Base-by-base conservation (phyloP, 37 sponge, comb jelly and placozoan genomes). In the Mnemiopsis leidyi region DNA sequence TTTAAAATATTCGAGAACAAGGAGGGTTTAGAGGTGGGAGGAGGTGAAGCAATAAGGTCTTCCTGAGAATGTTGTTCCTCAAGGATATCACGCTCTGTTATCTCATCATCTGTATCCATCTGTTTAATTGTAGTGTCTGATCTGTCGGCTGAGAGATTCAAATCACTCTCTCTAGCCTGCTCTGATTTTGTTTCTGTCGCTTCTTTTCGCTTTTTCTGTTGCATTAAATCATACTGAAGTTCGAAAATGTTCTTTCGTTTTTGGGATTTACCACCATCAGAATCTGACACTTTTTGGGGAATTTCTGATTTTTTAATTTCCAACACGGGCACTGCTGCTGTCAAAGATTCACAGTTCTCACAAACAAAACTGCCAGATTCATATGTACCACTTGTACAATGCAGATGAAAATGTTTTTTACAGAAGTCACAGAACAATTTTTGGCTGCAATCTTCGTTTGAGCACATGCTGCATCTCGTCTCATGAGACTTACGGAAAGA, bases 171-270 rank as follows among this genome's bases (percentile, higher is more conserved):
- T 23, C 26, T 40, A 20, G 21, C 9, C 23, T 85, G 26, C 48
- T 85, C 90, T n/a, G n/a, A 20, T 20, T 35, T 23, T 9, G 40
- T 3, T 23, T 38, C 61, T 1, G 90, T 26, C 2, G 21, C 90
- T 85, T 85, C 90, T 32, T 77, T 77, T 1, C 79, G 79, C 32
- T 77, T 85, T 40, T 71, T 71, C 75, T 85, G 40, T 5, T 33
- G 35, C 40, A 85, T 23, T 26, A 85, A 33, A 38, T 40, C 35
- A 23, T 85, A 85, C 61, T 85, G 61, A n/a, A 85, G 90, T n/a
- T 85, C 90, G 36, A 85, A 85, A 23, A 85, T 40, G 23, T 40
- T 85, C 35, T 38, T 40, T 29, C 90, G 32, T 37, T 85, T 85
- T 39, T 85, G 79, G 16, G 79, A 77, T 32, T 77, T 77, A 1